A percentile compares a stretch with the other conserved stretches of the same genome.
Evolutionary conservation across 2,888 invertebrate species (phyloP).

Genomic region (Heliconius ethilla): DNA sequence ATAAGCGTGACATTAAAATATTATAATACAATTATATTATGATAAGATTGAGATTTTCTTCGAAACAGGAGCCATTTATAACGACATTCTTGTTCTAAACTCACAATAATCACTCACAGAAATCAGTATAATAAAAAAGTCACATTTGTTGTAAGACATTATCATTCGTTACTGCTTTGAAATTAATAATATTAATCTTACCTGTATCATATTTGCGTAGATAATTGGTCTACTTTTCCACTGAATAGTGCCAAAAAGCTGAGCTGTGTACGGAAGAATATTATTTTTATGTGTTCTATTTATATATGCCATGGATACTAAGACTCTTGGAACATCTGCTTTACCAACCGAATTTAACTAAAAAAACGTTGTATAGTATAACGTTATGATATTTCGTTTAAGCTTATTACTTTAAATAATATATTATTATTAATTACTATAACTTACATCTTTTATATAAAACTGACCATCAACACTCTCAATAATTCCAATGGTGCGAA

Average conservation of each 20-base stretch:
- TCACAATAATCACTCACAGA: too few species aligned
- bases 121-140: too few species aligned
- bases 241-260: constrained; percentile 67
- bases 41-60: too few species aligned
- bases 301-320: constrained; percentile 60
- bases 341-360: constrained; percentile 53
- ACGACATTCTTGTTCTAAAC: too few species aligned
- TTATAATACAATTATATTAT: too few species aligned
- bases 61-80: too few species aligned
- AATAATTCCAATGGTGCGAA: constrained; percentile 66
- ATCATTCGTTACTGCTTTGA: too few species aligned
- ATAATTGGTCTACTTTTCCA: constrained; percentile 66
- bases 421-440: neutral
- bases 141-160: too few species aligned
- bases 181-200: constrained; percentile 39
- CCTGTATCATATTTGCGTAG: constrained; percentile 65
- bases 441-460: constrained; percentile 62
- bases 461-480: constrained; percentile 62
- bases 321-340: constrained; percentile 48
- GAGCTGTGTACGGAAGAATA: constrained; percentile 63
- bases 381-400: too few species aligned
- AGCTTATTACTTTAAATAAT: too few species aligned
- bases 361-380: constrained; percentile 37
- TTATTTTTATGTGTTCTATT: constrained; percentile 53
- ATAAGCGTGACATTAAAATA: too few species aligned